phyloP scores from a whole-genome alignment of 2,113 vertebrate species.

The Myrmecophaga tridactyla region DNA sequence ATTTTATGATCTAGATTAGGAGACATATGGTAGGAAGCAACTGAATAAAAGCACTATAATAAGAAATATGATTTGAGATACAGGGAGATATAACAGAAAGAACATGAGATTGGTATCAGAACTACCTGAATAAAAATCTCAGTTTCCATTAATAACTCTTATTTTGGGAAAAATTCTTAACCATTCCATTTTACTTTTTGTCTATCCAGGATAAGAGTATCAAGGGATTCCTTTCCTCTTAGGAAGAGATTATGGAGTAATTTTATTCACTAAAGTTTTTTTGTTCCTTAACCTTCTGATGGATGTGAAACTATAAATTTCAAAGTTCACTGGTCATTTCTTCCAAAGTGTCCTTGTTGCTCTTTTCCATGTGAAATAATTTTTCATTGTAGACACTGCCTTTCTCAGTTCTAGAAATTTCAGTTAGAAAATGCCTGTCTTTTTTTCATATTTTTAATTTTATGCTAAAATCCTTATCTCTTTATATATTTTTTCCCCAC shows the following conservation, averaged over 20 bases:
- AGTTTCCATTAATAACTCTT: background rate
- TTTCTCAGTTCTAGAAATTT: conserved; percentile 13
- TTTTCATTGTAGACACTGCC: background rate
- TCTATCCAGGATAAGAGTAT: background rate
- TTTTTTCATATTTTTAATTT: background rate
- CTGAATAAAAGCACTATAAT: background rate
- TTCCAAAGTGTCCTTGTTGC: background rate
- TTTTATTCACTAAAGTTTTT: background rate
- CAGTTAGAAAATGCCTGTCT: background rate
- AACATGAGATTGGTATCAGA: background rate
- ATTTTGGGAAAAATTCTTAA: background rate
- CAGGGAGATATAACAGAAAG: background rate
- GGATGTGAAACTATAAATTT: background rate
- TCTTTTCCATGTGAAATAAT: background rate
- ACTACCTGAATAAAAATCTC: background rate
- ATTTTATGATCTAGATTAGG: background rate
- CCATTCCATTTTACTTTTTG: background rate
- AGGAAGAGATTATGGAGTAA: background rate
- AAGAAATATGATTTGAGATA: background rate
- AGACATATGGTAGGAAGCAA: background rate
- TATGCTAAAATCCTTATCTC: background rate
- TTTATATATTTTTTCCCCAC: background rate
- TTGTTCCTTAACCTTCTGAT: background rate
- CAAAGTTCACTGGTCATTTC: background rate
- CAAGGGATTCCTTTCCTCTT: background rate